phyloP scores from a whole-genome alignment of 2,888 invertebrate species.

The Pediacus dermestoides region DNA sequence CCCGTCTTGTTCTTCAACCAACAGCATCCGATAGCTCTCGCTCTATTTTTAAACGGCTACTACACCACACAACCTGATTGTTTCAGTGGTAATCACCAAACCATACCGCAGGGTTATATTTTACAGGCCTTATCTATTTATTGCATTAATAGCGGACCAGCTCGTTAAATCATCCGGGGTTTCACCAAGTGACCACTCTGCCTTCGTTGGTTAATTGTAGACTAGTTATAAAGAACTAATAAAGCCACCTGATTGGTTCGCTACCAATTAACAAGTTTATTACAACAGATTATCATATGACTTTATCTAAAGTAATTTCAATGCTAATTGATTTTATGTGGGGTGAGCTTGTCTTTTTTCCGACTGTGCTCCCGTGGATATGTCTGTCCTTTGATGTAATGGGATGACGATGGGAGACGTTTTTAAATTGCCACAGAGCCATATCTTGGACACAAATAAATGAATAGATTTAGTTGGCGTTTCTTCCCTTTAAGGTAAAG shows the following conservation, averaged over 20 bases:
- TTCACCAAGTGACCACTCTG: constrained; percentile 7
- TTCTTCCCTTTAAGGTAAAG: constrained; percentile 9
- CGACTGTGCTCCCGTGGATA: too few species aligned
- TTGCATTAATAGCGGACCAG: constrained; percentile 37
- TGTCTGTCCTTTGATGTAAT: too few species aligned
- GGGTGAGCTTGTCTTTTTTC: constrained; percentile 12
- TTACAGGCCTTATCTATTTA: constrained; percentile 45
- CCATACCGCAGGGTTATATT: constrained; percentile 40
- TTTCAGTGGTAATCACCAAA: constrained; percentile 38
- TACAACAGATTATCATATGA: constrained; percentile 47
- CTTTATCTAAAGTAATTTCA: constrained; percentile 47
- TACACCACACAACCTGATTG: constrained; percentile 28
- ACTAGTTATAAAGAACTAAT: constrained; percentile 46
- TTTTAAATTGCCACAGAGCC: too few species aligned
- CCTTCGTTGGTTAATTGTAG: constrained; percentile 21
- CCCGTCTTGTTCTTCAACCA: constrained; percentile 9
- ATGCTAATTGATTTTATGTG: constrained; percentile 48
- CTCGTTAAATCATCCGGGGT: constrained; percentile 8
- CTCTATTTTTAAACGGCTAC: constrained; percentile 4
- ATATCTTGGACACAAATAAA: too few species aligned
- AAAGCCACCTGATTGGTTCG: constrained; percentile 44
- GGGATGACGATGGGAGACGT: too few species aligned
- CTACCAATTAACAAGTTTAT: constrained; percentile 49
- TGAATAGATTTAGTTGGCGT: constrained; percentile 5
- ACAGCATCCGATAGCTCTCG: not conserved